Percentiles rank a stretch among this genome's conserved stretches.
Conservation (phyloP, 2,113 vertebrate species). For the Peromyscus maniculatus region DNA sequence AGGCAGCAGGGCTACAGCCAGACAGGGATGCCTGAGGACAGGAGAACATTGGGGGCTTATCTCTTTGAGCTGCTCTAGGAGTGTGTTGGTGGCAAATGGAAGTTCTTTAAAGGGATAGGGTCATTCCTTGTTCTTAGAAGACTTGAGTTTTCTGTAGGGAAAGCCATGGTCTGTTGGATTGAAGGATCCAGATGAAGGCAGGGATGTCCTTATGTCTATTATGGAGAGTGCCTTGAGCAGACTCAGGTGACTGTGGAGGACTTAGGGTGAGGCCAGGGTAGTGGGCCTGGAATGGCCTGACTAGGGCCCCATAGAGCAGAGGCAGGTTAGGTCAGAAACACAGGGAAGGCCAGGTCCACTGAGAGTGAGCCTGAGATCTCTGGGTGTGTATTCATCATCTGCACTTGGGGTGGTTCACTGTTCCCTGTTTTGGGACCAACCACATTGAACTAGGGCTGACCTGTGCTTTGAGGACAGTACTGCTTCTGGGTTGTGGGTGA, state of each 20-base stretch:
- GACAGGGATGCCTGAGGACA: neutral
- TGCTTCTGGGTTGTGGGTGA: neutral
- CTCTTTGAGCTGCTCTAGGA: neutral
- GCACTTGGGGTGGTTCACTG: neutral
- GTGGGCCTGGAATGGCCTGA: neutral
- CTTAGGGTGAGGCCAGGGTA: neutral
- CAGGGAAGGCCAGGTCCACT: neutral
- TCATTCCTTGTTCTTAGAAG: neutral
- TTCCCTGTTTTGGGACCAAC: neutral
- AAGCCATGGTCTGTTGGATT: neutral
- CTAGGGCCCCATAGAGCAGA: neutral
- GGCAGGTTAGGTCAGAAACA: neutral
- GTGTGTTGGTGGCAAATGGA: neutral
- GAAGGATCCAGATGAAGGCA: neutral
- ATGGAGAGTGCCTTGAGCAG: neutral
- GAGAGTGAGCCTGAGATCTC: neutral
- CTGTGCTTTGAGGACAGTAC: neutral
- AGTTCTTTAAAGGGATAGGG: neutral
- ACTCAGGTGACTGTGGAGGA: neutral
- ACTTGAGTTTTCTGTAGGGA: neutral
- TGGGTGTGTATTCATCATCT: neutral
- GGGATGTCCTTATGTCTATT: neutral
- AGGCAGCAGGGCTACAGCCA: neutral
- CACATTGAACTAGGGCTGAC: neutral
- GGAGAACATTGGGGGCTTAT: neutral